phyloP scores from a whole-genome alignment of 1,140 invertebrate species.

The Eulimnadia texana region DNA sequence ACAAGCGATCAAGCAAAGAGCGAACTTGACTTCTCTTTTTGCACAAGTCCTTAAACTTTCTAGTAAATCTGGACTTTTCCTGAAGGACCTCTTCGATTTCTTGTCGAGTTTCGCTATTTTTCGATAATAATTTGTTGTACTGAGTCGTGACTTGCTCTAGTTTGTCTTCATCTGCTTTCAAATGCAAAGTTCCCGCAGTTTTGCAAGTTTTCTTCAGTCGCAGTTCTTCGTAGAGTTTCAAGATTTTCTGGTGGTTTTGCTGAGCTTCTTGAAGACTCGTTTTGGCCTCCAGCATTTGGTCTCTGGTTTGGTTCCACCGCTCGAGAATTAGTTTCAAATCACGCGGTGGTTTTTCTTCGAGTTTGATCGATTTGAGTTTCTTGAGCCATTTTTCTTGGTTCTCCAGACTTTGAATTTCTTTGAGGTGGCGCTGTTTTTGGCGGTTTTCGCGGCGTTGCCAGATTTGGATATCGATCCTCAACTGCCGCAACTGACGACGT shows the following conservation, averaged over 20 bases:
- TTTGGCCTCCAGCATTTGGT: neutral
- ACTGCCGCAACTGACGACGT: constrained; percentile 11
- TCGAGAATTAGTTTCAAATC: neutral
- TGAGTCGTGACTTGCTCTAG: constrained; percentile 10
- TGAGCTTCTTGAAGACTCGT: neutral
- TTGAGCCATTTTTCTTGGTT: constrained; percentile 3
- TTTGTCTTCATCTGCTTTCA: constrained; percentile 1
- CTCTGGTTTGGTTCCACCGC: neutral
- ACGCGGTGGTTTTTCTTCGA: constrained; percentile 6
- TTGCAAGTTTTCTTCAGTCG: neutral
- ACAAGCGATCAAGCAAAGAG: constrained; percentile 2
- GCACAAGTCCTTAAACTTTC: constrained; percentile 1
- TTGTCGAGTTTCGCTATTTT: constrained; percentile 3
- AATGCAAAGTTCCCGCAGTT: neutral
- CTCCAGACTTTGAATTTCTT: constrained; percentile 7
- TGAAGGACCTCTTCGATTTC: constrained; percentile 10
- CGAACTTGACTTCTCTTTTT: constrained; percentile 4
- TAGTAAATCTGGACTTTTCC: constrained; percentile 3
- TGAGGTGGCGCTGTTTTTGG: constrained; percentile 5
- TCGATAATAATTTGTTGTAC: constrained; percentile 13
- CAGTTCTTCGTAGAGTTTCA: neutral
- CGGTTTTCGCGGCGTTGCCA: neutral
- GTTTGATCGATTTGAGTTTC: constrained; percentile 9
- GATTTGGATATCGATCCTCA: neutral
- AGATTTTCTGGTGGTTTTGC: neutral